phyloP scores from a whole-genome alignment of 2,888 invertebrate species.

The Tethea ocularis region DNA sequence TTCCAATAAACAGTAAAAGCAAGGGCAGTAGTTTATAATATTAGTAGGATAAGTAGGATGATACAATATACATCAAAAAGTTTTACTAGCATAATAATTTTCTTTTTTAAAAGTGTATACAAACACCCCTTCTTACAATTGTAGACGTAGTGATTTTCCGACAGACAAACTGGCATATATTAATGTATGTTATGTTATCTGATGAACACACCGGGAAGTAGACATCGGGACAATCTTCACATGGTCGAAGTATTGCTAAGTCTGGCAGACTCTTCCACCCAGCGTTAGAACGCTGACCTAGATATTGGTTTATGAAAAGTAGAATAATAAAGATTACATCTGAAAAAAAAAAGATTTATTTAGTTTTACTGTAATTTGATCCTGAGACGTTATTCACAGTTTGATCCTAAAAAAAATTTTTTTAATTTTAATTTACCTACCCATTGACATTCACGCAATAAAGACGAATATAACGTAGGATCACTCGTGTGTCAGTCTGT shows the following conservation, averaged over 20 bases:
- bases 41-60: too few species aligned
- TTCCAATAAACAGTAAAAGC: too few species aligned
- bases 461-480: too few species aligned
- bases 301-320: neutral
- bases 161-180: constrained; percentile 37
- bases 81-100: neutral
- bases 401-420: too few species aligned
- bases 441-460: too few species aligned
- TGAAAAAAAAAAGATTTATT: neutral
- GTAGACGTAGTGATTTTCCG: constrained; percentile 12
- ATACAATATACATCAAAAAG: neutral
- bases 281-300: neutral
- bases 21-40: too few species aligned
- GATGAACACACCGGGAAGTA: constrained; percentile 47
- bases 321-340: neutral
- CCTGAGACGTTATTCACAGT: too few species aligned
- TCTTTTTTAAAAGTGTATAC: constrained; percentile 29
- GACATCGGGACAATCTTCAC: constrained; percentile 14
- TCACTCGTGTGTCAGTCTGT: too few species aligned
- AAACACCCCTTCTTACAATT: constrained; percentile 31
- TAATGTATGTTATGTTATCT: constrained; percentile 36
- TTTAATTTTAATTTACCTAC: too few species aligned
- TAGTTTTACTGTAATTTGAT: too few species aligned
- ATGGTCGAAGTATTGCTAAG: neutral
- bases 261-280: neutral